phyloP scores from a whole-genome alignment of 2,888 invertebrate species.

The Melieria picta region DNA sequence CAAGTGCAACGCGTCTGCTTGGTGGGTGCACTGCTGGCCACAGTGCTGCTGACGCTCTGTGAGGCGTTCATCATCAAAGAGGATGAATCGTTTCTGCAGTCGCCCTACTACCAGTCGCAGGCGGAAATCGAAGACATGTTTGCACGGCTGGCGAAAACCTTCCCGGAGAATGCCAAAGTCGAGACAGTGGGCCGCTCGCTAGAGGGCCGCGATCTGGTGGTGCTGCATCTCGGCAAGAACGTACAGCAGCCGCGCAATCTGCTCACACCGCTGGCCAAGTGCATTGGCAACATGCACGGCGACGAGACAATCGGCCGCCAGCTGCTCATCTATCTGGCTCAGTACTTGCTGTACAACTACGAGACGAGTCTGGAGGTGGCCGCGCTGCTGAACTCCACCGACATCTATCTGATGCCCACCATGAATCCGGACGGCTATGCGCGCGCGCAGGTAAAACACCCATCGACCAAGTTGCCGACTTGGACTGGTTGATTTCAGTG shows the following conservation, averaged over 20 bases:
- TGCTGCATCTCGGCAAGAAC: constrained; percentile 77
- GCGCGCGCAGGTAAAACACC: constrained; percentile 73
- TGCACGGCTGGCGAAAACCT: constrained; percentile 71
- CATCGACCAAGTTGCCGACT: not conserved
- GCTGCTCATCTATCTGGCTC: constrained; percentile 82
- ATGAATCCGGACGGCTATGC: constrained; percentile 98
- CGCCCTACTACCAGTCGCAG: constrained; percentile 76
- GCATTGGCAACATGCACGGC: constrained; percentile 96
- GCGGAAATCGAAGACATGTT: constrained; percentile 76
- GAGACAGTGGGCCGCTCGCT: constrained; percentile 86
- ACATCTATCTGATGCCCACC: constrained; percentile 95
- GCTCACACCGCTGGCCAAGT: constrained; percentile 90
- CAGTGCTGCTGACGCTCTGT: constrained; percentile 12
- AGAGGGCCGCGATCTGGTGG: constrained; percentile 80
- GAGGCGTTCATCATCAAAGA: constrained; percentile 56
- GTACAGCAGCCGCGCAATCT: constrained; percentile 67
- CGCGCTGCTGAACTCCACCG: constrained; percentile 82
- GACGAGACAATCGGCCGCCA: constrained; percentile 92
- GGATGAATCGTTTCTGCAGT: constrained; percentile 70
- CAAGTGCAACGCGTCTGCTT: constrained; percentile 7
- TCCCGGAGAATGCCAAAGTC: constrained; percentile 77
- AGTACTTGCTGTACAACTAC: constrained; percentile 84
- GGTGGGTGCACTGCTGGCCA: constrained; percentile 6
- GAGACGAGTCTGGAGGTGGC: constrained; percentile 77
- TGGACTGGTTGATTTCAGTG: not conserved